phyloP scores from a whole-genome alignment of 2,797 vertebrate genomes.

The Sandelia bainsii region DNA sequence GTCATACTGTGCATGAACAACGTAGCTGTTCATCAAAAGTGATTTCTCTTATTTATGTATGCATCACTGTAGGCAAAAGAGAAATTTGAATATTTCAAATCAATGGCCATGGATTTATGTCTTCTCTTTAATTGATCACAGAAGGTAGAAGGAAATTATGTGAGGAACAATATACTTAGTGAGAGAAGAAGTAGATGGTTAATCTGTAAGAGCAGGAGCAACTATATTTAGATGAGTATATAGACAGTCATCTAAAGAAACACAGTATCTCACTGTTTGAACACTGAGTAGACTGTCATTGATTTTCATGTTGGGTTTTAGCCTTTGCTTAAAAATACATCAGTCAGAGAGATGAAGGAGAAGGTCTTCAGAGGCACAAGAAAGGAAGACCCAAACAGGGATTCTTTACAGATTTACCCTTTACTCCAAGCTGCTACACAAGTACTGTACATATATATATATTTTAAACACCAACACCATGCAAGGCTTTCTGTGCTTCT shows the following conservation, averaged over 20 bases:
- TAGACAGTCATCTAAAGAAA: conserved; percentile 38
- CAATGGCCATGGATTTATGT: no score
- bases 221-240: conserved; percentile 1
- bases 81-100: no score
- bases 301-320: conserved; percentile 58
- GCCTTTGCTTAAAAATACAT: conserved; percentile 69
- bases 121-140: not conserved
- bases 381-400: conserved; percentile 58
- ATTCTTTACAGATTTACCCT: conserved; percentile 69
- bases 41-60: no score
- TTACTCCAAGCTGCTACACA: conserved; percentile 64
- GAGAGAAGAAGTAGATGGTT: conserved; percentile 11
- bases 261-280: conserved; percentile 37
- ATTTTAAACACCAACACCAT: conserved; percentile 38
- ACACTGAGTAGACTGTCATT: conserved; percentile 30
- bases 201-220: conserved; percentile 9
- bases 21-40: no score
- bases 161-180: not conserved
- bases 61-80: no score
- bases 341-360: conserved; percentile 64
- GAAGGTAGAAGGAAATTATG: not conserved
- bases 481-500: conserved; percentile 29
- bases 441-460: conserved; percentile 53
- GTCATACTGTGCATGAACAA: not conserved
- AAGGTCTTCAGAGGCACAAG: conserved; percentile 46